Evolutionary conservation across 2,113 vertebrate species (phyloP).

Genomic region (Xenopus borealis): DNA sequence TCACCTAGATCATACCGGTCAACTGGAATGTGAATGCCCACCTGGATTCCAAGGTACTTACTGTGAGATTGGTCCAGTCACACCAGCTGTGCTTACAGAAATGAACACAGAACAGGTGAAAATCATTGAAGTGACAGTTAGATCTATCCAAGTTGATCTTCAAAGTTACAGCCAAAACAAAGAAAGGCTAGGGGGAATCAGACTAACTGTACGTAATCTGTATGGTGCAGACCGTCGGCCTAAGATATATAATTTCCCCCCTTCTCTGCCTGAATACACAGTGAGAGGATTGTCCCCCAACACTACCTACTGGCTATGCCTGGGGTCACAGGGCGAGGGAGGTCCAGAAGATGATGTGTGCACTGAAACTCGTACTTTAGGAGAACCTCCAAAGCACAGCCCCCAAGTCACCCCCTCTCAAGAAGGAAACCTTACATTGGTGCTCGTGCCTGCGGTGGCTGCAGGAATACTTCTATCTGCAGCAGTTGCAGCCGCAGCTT

Average conservation of each 20-base stretch:
- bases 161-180: slow-evolving; percentile 73
- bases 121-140: slow-evolving; percentile 75
- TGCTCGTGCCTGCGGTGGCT: slow-evolving; percentile 73
- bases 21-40: slow-evolving; percentile 75
- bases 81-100: slow-evolving; percentile 37
- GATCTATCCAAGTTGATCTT: slow-evolving; percentile 80
- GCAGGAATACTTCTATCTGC: slow-evolving; percentile 71
- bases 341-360: slow-evolving; percentile 68
- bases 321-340: slow-evolving; percentile 71
- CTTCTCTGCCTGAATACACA: slow-evolving; percentile 79
- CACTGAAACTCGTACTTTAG: slow-evolving; percentile 72
- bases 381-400: slow-evolving; percentile 60
- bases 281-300: slow-evolving; percentile 84
- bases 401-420: slow-evolving; percentile 63
- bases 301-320: slow-evolving; percentile 84
- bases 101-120: slow-evolving; percentile 18
- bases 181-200: slow-evolving; percentile 74
- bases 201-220: slow-evolving; percentile 86
- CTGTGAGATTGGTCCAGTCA: slow-evolving; percentile 66
- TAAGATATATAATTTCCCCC: slow-evolving; percentile 76
- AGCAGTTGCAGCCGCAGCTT: slow-evolving; percentile 62
- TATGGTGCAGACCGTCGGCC: slow-evolving; percentile 83
- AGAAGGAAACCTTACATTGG: slow-evolving; percentile 71
- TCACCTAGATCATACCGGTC: slow-evolving; percentile 60
- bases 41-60: slow-evolving; percentile 66